Evolutionary conservation across 2,888 invertebrate species (phyloP).

Genomic region (Cetonia aurata): DNA sequence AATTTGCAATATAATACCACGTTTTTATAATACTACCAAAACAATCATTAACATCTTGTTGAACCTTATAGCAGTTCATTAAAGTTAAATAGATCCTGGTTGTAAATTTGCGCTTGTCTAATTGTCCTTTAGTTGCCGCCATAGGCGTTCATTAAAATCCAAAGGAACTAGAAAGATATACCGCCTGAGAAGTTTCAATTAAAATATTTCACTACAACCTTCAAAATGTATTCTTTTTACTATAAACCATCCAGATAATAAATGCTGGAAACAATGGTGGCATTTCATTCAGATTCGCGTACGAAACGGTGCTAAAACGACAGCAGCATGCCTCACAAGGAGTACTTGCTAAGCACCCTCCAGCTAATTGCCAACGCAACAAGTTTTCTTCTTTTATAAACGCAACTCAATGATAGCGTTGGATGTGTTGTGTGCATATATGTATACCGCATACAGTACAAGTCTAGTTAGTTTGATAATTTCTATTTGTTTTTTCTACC

Average conservation of each 20-base stretch:
- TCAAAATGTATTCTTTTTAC: conserved; percentile 4
- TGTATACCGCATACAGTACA: too few relatives aligned
- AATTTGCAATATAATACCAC: too few relatives aligned
- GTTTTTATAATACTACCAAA: too few relatives aligned
- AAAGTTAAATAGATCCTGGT: too few relatives aligned
- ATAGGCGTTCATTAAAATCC: conserved; percentile 2
- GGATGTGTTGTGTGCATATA: background rate
- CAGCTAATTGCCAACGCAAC: conserved; percentile 24
- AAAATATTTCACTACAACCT: conserved; percentile 21
- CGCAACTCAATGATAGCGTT: background rate
- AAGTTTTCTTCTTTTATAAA: background rate
- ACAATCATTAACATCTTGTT: too few relatives aligned
- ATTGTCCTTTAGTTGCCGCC: background rate
- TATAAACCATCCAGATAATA: conserved; percentile 12
- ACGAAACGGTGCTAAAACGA: background rate
- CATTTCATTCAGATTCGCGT: conserved; percentile 15
- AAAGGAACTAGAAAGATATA: background rate
- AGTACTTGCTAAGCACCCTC: conserved; percentile 12
- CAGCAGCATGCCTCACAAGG: background rate
- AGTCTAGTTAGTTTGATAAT: too few relatives aligned
- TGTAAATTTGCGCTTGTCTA: background rate
- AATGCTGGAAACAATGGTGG: conserved; percentile 15
- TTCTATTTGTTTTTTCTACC: too few relatives aligned
- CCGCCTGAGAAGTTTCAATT: conserved; percentile 13
- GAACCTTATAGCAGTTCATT: too few relatives aligned